Evolutionary conservation across 2,113 vertebrate species (phyloP), one percentile per base, ranked within the genome.

Genomic region (Calonectris borealis): DNA sequence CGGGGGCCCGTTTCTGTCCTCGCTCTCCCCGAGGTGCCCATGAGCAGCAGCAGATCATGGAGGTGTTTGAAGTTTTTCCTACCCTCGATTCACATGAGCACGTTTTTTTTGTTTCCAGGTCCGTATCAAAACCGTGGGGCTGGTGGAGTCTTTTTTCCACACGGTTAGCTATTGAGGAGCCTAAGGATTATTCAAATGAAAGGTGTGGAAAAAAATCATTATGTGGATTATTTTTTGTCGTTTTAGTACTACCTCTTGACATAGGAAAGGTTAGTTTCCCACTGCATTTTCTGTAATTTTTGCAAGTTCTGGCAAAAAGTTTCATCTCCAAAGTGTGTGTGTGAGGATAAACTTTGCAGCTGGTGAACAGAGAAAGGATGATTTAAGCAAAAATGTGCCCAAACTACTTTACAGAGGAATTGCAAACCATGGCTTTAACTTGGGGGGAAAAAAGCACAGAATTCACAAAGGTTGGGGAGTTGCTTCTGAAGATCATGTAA

Each of bases 1-100:
- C 1, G 0, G 17, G 38, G 19, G 8, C 7, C 7, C 5, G 1
- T 2, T 38, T 5, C 49, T n/a, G 27, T 7, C 65, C 38, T 38
- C 5, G 0, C 48, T 14, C 17, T 34, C 51, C n/a, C 38, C 2
- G 2, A 16, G 52, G 52, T 29, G 48, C 20, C 55, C 31, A 21
- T 0, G 2, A 51, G 40, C 68, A 32, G 44, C n/a, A 51, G n/a
- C 5, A 1, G 10, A 25, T 9, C 29, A 6, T 4, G 2, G 1
- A 52, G 61, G 5, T 1, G 17, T 19, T 52, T 4, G 2, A 58
- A 62, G 29, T 27, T 88, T 78, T 55, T 78, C 65, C 76, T 51
- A 9, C 19, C 2, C 12, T 9, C 9, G 2, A 48, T 27, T 52
- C 65, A 55, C 36, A 14, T 1, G 3, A 75, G 20, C 5, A 5